A percentile compares a stretch with the other conserved stretches of the same genome.
These are phyloP conservation scores for Cephus nigrinus DNA, from an alignment of 2,888 invertebrate species.

Conservation along the genomic window DNA sequence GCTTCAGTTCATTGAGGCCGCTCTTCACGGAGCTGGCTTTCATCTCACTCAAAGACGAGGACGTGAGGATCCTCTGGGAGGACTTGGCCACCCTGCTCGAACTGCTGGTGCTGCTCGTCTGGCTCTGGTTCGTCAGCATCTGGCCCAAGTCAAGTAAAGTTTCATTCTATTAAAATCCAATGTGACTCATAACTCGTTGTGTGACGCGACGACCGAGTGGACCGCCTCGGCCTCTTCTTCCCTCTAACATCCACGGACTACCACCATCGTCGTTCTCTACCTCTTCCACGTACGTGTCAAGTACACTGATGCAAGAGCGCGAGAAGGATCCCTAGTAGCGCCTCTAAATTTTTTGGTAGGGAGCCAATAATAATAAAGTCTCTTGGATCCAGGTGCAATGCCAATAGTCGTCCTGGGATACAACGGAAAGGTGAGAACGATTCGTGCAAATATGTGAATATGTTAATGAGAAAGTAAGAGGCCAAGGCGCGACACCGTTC, in stretches of 20 bases:
- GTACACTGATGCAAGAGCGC: neutral
- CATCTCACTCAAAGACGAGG: conserved; percentile 73
- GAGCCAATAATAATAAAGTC: neutral
- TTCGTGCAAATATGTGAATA: neutral
- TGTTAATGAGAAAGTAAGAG: neutral
- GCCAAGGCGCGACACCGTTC: neutral
- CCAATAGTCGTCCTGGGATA: neutral
- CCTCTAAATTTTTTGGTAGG: neutral
- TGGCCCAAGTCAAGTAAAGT: conserved; percentile 48
- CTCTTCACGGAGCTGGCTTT: conserved; percentile 86
- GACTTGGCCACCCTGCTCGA: conserved; percentile 68
- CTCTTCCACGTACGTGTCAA: neutral
- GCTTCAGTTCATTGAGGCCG: conserved; percentile 82
- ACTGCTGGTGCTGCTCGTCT: conserved; percentile 71
- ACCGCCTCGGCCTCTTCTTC: conserved; percentile 1
- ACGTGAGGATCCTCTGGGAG: conserved; percentile 70
- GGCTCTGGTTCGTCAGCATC: conserved; percentile 64
- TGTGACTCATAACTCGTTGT: conserved; percentile 33
- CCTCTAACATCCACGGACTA: neutral
- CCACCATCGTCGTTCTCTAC: neutral
- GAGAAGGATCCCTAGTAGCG: neutral
- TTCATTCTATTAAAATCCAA: conserved; percentile 55
- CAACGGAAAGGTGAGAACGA: neutral
- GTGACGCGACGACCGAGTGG: neutral
- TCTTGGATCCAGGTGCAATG: neutral